Percentiles rank a stretch among this genome's conserved stretches.
Evolutionary conservation across 2,888 invertebrate genomes (phyloP).

Genomic region (Aphidoletes aphidimyza): DNA sequence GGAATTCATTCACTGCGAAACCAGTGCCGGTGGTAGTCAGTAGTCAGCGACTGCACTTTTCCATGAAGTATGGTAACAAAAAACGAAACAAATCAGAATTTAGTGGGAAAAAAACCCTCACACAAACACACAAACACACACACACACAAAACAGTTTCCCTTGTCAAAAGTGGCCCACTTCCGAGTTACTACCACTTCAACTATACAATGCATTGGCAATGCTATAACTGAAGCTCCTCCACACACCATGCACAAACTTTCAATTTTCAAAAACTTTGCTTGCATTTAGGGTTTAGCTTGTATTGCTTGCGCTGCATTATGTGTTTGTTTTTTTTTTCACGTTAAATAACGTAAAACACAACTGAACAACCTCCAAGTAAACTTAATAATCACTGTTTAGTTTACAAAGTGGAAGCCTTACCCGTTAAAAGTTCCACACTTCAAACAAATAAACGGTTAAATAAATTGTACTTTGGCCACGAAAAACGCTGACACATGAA

Average conservation of each 20-base stretch:
- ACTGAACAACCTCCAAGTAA: neutral
- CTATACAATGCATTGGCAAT: too few species aligned
- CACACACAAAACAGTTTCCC: neutral
- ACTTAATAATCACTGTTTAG: slow-evolving; percentile 27
- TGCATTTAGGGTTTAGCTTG: neutral
- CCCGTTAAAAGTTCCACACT: neutral
- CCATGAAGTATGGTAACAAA: neutral
- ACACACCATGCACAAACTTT: too few species aligned
- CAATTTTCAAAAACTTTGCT: neutral
- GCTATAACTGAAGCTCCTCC: too few species aligned
- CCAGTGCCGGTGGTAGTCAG: too few species aligned
- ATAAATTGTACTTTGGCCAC: neutral
- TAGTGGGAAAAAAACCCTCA: too few species aligned
- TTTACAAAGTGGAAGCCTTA: slow-evolving; percentile 10
- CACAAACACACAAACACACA: too few species aligned
- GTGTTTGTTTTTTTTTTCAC: neutral
- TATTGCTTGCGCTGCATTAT: neutral
- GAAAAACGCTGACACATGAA: neutral
- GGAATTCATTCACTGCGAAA: neutral
- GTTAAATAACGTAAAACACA: neutral
- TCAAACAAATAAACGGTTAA: slow-evolving; percentile 19
- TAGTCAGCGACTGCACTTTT: too few species aligned
- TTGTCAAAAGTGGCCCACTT: neutral
- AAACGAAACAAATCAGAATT: neutral
- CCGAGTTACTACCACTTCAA: too few species aligned